Base-by-base conservation (phyloP, 2,888 invertebrate species). In the Yponomeuta cagnagella region DNA sequence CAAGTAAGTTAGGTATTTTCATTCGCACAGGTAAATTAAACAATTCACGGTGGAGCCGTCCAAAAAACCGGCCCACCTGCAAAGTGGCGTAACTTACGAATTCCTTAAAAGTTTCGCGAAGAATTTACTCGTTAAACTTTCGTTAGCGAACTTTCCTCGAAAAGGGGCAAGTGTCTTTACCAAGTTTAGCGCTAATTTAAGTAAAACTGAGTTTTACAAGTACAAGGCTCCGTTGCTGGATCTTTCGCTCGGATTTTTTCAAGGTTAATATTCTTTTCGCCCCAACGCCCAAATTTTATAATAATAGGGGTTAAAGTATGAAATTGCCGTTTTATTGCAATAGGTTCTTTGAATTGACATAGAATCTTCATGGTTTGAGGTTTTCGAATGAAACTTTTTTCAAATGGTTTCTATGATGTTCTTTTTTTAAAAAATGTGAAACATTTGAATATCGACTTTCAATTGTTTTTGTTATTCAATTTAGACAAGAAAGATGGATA, bases 111-210 rank as follows among this genome's bases (percentile, higher is more conserved):
- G 65, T 65, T 65, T 6, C 65, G 15, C 65, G 12, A 65, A 65
- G 31, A 65, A 65, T 65, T 65, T 65, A 33, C 65, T 33, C 65
- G 65, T 65, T 65, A 65, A 65, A 65, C 65, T 65, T 31, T 31
- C 65, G 12, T 31, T 12, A 31, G 30, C 30, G 31, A 65, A 65
- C 31, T 65, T 65, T 12, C 30, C 33, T 10, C 4, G 30, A 12
- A 65, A 31, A 6, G 30, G 30, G 65, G 65, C 31, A 30, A 65
- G 31, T 65, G 65, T 65, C 65, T 65, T 65, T 65, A 65, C 30
- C 30, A 10, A 65, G 65, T 65, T 65, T 65, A 65, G 65, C 65
- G 30, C 65, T 65, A 65, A 65, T 65, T 65, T 65, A 31, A 65
- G 65, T 30, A 65, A 65, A 65, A 65, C 65, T 30, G 5, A 30